phyloP scores from a whole-genome alignment of 1,140 invertebrate genomes.

The Ruditapes philippinarum region DNA sequence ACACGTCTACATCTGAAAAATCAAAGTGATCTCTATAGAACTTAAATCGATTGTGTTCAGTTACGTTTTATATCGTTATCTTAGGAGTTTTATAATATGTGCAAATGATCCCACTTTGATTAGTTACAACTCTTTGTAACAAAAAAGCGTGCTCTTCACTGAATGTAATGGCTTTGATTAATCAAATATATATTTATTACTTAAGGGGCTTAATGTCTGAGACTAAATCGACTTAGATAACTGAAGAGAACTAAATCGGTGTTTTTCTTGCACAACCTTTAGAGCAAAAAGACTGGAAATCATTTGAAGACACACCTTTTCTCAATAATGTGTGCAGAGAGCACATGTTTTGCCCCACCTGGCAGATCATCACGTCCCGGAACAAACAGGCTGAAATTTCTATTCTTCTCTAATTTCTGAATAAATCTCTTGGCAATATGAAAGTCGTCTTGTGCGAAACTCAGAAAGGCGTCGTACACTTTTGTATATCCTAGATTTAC shows the following conservation, averaged over 20 bases:
- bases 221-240: too few relatives aligned
- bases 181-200: not conserved
- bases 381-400: slow-evolving; percentile 83
- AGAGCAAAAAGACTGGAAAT: too few relatives aligned
- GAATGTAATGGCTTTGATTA: too few relatives aligned
- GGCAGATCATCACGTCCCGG: slow-evolving; percentile 83
- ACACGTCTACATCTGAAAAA: slow-evolving; percentile 83
- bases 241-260: too few relatives aligned
- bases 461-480: slow-evolving; percentile 86
- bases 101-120: too few relatives aligned
- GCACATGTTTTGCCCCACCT: slow-evolving; percentile 80
- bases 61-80: too few relatives aligned
- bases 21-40: too few relatives aligned
- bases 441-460: slow-evolving; percentile 81
- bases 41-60: too few relatives aligned
- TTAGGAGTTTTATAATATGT: too few relatives aligned
- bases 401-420: slow-evolving; percentile 78
- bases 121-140: too few relatives aligned
- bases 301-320: slow-evolving; percentile 82
- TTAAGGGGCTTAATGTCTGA: not conserved
- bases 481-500: slow-evolving; percentile 15
- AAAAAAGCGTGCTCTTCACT: too few relatives aligned
- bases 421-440: slow-evolving; percentile 84
- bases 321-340: slow-evolving; percentile 85
- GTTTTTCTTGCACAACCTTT: too few relatives aligned